Conservation (phyloP, 2,797 vertebrate species). For the Anableps anableps region DNA sequence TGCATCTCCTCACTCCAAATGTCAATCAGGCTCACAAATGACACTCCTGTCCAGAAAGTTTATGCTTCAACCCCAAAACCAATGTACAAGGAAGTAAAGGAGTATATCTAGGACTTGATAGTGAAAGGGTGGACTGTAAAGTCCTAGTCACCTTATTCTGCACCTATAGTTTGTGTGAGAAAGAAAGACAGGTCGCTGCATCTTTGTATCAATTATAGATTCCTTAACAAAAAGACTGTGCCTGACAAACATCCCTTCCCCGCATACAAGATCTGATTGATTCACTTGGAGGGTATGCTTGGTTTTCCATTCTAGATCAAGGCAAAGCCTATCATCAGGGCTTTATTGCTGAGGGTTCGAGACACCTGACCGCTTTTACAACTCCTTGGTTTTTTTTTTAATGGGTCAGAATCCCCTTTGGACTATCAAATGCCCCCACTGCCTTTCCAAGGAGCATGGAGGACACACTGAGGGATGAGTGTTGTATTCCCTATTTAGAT, state of each 20-base stretch:
- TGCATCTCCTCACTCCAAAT: conserved; percentile 20
- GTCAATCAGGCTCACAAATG: conserved; percentile 3
- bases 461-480: conserved; percentile 16
- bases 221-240: background rate
- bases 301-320: background rate
- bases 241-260: conserved; percentile 3
- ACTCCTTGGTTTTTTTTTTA: background rate
- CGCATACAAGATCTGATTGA: background rate
- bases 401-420: conserved; percentile 14
- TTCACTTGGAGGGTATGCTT: background rate
- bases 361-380: background rate
- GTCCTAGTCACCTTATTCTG: background rate
- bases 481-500: conserved; percentile 9
- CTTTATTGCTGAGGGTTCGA: conserved; percentile 4
- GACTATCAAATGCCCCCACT: background rate
- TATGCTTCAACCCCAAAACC: conserved; percentile 12
- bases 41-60: conserved; percentile 10
- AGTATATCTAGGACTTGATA: background rate
- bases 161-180: background rate
- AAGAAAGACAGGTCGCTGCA: background rate
- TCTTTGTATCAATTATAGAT: background rate
- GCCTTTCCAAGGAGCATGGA: conserved; percentile 25
- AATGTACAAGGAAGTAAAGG: conserved; percentile 6
- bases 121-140: background rate
- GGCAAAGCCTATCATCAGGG: background rate